Percentiles rank a stretch among this genome's conserved stretches.
Evolutionary conservation across 1,140 invertebrate species (phyloP).

Genomic region (Globodera rostochiensis): DNA sequence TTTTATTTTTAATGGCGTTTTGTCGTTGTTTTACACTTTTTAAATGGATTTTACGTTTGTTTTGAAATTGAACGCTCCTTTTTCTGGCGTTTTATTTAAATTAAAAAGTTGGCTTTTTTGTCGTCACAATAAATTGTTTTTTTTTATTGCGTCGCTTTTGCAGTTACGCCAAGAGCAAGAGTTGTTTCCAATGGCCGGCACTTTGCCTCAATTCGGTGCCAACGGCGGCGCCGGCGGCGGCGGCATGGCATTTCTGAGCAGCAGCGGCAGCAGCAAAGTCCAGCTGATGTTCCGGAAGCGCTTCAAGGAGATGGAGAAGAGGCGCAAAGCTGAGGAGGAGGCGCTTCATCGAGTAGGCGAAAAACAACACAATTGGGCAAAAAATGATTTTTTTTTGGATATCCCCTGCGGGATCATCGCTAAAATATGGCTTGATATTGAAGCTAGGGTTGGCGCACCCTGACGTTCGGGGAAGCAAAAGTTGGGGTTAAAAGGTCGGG

Average conservation of each 20-base stretch:
- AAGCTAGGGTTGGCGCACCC: too few relatives aligned
- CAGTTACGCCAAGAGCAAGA: slow-evolving; percentile 27
- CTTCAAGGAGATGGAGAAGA: slow-evolving; percentile 58
- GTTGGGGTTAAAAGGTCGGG: too few relatives aligned
- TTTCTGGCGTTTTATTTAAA: too few relatives aligned
- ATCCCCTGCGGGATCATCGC: too few relatives aligned
- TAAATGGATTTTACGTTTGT: too few relatives aligned
- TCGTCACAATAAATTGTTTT: background rate
- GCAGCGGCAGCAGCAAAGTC: background rate
- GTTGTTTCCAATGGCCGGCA: background rate
- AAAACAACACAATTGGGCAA: background rate
- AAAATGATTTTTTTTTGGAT: too few relatives aligned
- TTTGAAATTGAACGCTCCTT: too few relatives aligned
- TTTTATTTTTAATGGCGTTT: background rate
- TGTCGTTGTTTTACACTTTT: background rate
- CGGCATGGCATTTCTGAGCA: background rate
- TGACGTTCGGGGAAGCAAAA: too few relatives aligned
- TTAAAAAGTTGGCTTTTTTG: too few relatives aligned
- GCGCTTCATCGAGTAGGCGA: slow-evolving; percentile 53
- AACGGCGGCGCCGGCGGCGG: slow-evolving; percentile 16
- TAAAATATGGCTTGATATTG: too few relatives aligned
- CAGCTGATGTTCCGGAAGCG: slow-evolving; percentile 37
- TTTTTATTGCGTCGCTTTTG: too few relatives aligned
- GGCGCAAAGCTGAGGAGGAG: slow-evolving; percentile 55
- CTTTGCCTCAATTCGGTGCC: background rate